Conservation (phyloP, 2,888 invertebrate genomes). For the Drosophila tripunctata region DNA sequence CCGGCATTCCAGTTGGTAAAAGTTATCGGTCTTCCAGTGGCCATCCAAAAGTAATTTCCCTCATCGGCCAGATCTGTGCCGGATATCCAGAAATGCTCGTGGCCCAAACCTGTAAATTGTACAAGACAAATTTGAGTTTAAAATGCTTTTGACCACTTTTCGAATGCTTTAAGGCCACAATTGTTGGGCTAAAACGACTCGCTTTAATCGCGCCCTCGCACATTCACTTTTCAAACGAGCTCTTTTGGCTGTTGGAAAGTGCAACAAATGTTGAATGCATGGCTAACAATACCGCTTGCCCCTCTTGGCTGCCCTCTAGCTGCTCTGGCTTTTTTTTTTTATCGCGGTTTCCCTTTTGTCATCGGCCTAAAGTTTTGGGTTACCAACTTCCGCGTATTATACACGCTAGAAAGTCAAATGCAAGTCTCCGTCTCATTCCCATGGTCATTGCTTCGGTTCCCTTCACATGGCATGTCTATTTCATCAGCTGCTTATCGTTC, state of each 20-base stretch:
- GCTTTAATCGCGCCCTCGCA: constrained; percentile 15
- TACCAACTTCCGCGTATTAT: constrained; percentile 76
- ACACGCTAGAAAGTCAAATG: constrained; percentile 65
- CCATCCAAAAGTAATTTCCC: constrained; percentile 97
- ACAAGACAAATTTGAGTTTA: background rate
- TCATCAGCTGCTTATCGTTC: constrained; percentile 4
- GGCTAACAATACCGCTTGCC: constrained; percentile 11
- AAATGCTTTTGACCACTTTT: constrained; percentile 7
- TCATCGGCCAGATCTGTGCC: constrained; percentile 96
- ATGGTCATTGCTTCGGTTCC: background rate
- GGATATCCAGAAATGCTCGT: constrained; percentile 97
- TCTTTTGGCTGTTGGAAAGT: constrained; percentile 53
- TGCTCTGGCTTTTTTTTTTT: background rate
- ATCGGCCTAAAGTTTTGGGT: constrained; percentile 55
- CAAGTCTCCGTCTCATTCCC: background rate
- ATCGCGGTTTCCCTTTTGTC: constrained; percentile 28
- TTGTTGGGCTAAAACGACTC: background rate
- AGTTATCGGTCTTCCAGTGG: constrained; percentile 93
- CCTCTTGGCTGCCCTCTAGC: background rate
- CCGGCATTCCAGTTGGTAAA: constrained; percentile 97
- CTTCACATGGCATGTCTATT: background rate
- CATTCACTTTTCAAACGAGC: constrained; percentile 55
- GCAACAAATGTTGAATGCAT: constrained; percentile 50
- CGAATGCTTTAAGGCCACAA: constrained; percentile 5
- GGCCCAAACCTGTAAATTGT: constrained; percentile 89